phyloP scores from a whole-genome alignment of 2,797 vertebrate species.

The Odontamblyopus rebecca region DNA sequence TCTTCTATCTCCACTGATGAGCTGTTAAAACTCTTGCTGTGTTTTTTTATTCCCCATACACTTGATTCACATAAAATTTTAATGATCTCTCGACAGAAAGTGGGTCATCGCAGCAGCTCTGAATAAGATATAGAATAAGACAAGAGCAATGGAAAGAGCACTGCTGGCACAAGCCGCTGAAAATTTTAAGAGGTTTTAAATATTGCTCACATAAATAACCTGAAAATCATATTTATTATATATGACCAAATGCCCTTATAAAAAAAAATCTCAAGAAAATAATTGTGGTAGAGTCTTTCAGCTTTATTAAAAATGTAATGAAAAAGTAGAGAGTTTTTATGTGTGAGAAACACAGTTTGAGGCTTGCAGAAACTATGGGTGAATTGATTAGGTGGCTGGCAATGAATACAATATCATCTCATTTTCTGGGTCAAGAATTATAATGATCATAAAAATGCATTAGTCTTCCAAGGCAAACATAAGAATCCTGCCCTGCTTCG shows the following conservation, averaged over 20 bases:
- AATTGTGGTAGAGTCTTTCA: neutral
- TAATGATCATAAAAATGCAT: constrained; percentile 9
- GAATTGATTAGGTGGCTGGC: constrained; percentile 6
- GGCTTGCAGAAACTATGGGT: neutral
- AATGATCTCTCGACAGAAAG: constrained; percentile 56
- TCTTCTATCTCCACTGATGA: constrained; percentile 29
- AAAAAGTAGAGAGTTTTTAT: neutral
- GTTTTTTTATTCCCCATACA: constrained; percentile 42
- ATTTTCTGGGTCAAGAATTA: constrained; percentile 2
- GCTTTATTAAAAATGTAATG: neutral
- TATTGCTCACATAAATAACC: constrained; percentile 8
- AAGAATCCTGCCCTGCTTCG: neutral
- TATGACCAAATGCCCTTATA: neutral
- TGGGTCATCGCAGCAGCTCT: constrained; percentile 57
- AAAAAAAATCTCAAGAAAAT: neutral
- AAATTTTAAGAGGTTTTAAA: constrained; percentile 2
- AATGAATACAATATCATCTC: neutral
- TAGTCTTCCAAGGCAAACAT: constrained; percentile 4
- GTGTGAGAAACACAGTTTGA: neutral
- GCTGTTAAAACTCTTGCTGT: constrained; percentile 40
- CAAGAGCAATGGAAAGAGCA: constrained; percentile 1
- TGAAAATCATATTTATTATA: neutral
- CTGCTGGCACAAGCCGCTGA: neutral
- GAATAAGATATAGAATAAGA: constrained; percentile 30
- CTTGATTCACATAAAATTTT: constrained; percentile 55